A percentile compares a stretch with the other conserved stretches of the same genome.
These are phyloP conservation scores for Turnix velox DNA, from an alignment of 2,113 vertebrate species.

Conservation along the genomic window DNA sequence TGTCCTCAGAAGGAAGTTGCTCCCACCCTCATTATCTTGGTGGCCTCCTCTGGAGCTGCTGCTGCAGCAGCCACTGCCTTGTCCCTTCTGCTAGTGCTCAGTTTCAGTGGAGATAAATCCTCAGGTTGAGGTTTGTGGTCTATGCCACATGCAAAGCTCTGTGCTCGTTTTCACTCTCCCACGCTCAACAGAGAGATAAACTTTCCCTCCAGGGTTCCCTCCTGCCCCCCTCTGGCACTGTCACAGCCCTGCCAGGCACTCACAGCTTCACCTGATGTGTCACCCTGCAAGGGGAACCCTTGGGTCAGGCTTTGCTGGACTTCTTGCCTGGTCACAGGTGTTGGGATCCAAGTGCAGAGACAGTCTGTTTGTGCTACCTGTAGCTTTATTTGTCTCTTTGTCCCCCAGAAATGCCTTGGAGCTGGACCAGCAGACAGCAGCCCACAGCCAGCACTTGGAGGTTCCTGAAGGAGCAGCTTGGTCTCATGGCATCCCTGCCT, in stretches of 20 bases:
- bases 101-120: neutral
- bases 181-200: neutral
- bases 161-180: conserved; percentile 11
- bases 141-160: conserved; percentile 9
- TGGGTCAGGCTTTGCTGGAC: neutral
- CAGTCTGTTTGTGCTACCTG: neutral
- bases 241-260: neutral
- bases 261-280: fast-evolving
- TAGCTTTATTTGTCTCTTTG: fast-evolving
- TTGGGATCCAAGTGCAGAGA: neutral
- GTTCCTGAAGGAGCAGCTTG: conserved; percentile 62
- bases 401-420: conserved; percentile 69
- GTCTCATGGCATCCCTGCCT: neutral
- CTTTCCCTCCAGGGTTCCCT: neutral
- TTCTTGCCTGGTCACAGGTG: neutral
- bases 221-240: neutral
- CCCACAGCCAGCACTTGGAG: conserved; percentile 60
- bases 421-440: conserved; percentile 61
- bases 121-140: conserved; percentile 16
- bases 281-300: neutral
- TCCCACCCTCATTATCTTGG: too few relatives aligned
- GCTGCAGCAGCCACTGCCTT: neutral
- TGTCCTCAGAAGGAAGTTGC: too few relatives aligned
- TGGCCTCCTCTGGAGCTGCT: too few relatives aligned
- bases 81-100: neutral